A percentile compares a stretch with the other conserved stretches of the same genome.
These are phyloP conservation scores for Galagoides demidoff DNA, from an alignment of 2,797 vertebrate genomes.

Conservation along the genomic window DNA sequence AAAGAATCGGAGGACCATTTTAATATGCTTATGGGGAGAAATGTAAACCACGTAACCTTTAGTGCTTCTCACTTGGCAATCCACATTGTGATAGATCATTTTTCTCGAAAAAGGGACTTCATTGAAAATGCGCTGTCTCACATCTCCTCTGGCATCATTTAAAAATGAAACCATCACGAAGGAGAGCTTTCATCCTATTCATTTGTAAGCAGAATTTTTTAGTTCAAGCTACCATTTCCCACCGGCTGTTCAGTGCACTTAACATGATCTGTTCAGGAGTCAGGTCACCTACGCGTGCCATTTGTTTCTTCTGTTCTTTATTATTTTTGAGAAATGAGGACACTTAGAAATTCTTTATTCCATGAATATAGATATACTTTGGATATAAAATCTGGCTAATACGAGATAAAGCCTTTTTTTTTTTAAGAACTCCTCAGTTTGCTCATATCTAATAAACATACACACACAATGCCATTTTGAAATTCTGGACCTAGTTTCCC, in stretches of 20 bases:
- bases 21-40: background rate
- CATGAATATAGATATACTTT: constrained; percentile 31
- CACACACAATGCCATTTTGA: constrained; percentile 89
- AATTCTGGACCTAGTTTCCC: constrained; percentile 91
- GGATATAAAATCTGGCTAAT: constrained; percentile 80
- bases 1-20: background rate
- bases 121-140: background rate
- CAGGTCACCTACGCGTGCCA: background rate
- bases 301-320: constrained; percentile 34
- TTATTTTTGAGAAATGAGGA: constrained; percentile 72
- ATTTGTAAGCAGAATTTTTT: constrained; percentile 22
- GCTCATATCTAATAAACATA: constrained; percentile 81
- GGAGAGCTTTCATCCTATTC: background rate
- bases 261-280: background rate
- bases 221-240: background rate
- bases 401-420: constrained; percentile 85
- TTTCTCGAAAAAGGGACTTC: background rate
- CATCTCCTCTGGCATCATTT: background rate
- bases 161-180: constrained; percentile 36
- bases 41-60: background rate
- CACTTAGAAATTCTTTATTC: constrained; percentile 64
- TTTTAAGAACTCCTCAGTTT: constrained; percentile 81
- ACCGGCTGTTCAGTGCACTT: background rate
- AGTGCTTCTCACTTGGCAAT: background rate
- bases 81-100: background rate